Base-by-base conservation (phyloP, 2,797 vertebrate species). In the Propithecus perrieri region DNA sequence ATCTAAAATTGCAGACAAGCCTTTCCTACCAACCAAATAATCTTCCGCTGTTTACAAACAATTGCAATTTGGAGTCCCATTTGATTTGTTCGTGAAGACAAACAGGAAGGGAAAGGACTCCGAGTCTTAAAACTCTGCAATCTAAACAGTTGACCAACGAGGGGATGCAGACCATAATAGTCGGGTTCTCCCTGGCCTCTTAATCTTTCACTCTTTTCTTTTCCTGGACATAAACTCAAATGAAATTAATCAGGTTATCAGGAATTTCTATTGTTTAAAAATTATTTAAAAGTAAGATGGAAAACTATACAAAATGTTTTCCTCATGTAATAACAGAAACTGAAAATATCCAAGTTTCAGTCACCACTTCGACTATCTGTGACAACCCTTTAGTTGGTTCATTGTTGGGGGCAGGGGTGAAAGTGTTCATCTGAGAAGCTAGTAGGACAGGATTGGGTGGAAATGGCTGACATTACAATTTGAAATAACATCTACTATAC, bases 11-110 rank as follows among this genome's bases (percentile, higher is more conserved):
- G 80, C 91, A 98, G 96, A 97, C 83, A 93, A 94, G 80, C 5
- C 53, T 98, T 98, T 96, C 92, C n/a, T 92, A 88, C 30, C 93
- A 96, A 97, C 84, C 57, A 96, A 98, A 97, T 96, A 93, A 41
- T 98, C 85, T 84, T 97, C 74, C 0, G 0, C 94, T 97, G 97
- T 98, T 98, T 98, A 98, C 97, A 98, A 98, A 98, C 96, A 98
- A 97, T 91, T 92, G 69, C 65, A 97, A 98, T 97, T 97, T 91
- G 89, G 94, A 80, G 53, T 95, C 85, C 38, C n/a, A 91, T 94
- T 97, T 93, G 90, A 96, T 85, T 97, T 91, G 74, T 43, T 85
- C 97, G 87, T 55, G 53, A 81, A 97, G 95, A 97, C 87, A 98
- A 98, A 98, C 90, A 98, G 97, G 98, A 98, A 98, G 72, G 46